A percentile compares a stretch with the other conserved stretches of the same genome.
Conservation (phyloP, 2,797 vertebrate genomes). For the Morus bassanus region DNA sequence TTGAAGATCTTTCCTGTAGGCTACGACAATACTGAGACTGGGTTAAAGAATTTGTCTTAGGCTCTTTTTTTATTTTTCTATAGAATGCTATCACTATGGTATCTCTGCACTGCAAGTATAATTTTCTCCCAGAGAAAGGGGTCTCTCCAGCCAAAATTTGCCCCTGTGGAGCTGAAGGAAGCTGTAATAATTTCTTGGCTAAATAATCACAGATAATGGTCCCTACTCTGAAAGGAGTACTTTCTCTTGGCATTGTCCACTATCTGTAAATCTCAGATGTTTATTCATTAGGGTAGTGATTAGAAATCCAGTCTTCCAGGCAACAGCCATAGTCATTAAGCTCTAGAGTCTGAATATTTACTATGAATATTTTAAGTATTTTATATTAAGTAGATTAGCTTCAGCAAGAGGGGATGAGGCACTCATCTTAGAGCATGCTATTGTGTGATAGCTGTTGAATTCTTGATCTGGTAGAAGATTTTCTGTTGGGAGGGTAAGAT, state of each 20-base stretch:
- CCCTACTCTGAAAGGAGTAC: neutral
- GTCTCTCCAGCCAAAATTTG: neutral
- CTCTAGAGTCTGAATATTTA: neutral
- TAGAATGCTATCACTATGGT: neutral
- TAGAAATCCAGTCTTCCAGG: constrained; percentile 22
- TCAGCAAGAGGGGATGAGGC: neutral
- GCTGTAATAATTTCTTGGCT: neutral
- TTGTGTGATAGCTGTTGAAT: neutral
- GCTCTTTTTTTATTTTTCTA: neutral
- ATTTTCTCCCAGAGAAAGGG: neutral
- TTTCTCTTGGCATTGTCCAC: neutral
- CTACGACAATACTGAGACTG: constrained; percentile 25
- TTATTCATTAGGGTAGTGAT: constrained; percentile 40
- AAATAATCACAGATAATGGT: neutral
- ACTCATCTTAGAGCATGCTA: neutral
- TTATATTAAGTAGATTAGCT: constrained; percentile 32
- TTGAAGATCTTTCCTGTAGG: constrained; percentile 55
- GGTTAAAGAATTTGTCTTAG: constrained; percentile 16
- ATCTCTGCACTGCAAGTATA: neutral
- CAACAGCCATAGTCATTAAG: neutral
- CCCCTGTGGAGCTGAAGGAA: neutral
- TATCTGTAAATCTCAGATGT: constrained; percentile 26
- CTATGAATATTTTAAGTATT: constrained; percentile 34
- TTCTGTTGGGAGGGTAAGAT: neutral
- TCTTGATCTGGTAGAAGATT: neutral